Evolutionary conservation across 1,140 invertebrate species (phyloP).

Genomic region (Mycetomoellerius zeteki): DNA sequence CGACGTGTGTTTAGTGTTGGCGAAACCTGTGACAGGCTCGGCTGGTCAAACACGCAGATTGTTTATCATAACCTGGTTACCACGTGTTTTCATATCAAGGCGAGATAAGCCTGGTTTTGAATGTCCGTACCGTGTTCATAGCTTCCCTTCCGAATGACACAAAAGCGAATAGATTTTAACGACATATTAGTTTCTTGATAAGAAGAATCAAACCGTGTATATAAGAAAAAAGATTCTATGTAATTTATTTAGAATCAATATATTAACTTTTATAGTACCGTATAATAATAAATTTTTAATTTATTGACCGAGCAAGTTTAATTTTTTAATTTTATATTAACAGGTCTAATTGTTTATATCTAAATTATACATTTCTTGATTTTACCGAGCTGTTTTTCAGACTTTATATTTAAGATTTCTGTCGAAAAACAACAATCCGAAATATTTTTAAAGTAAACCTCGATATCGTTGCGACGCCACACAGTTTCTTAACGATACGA

Average conservation of each 20-base stretch:
- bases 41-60: conserved; percentile 72
- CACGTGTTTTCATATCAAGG: conserved; percentile 77
- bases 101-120: conserved; percentile 79
- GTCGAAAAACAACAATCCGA: neutral
- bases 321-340: conserved; percentile 8
- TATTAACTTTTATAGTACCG: neutral
- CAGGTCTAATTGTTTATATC: neutral
- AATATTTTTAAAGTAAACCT: conserved; percentile 6
- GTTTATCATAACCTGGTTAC: conserved; percentile 78
- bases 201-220: neutral
- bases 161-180: conserved; percentile 67
- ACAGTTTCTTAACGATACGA: conserved; percentile 50
- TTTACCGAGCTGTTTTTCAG: neutral
- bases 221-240: neutral
- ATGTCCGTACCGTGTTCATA: conserved; percentile 74
- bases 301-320: neutral
- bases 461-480: neutral
- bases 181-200: conserved; percentile 16
- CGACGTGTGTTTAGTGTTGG: conserved; percentile 72
- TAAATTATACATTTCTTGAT: neutral
- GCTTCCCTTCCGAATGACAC: conserved; percentile 51
- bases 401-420: neutral
- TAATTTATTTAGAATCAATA: neutral
- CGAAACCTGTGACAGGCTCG: conserved; percentile 69
- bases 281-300: conserved; percentile 8